Base-by-base conservation (phyloP, 2,113 vertebrate genomes). In the Tyrannus savana region DNA sequence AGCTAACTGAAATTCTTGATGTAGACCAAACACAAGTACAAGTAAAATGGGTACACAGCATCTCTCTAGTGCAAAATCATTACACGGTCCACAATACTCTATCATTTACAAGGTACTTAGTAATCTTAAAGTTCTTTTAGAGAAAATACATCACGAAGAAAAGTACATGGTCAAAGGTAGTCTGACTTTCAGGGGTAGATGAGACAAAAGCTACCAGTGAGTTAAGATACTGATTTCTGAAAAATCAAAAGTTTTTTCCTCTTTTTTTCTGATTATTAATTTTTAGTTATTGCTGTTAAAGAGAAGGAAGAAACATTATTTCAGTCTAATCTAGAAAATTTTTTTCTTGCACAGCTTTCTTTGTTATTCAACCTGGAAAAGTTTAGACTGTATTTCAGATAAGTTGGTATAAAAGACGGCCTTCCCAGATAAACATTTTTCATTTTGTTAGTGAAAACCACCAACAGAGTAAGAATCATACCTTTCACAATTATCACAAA, bases 1-100 rank as follows among this genome's bases (percentile, higher is more conserved):
- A 96, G 53, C 37, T 90, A 93, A 96, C 74, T 92, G 49, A 75
- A 93, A 96, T 93, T 89, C 42, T 76, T 96, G 67, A 85, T 21
- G 11, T n/a, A 92, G 60, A 92, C 71, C 58, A 87, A 97, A 93
- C 85, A 88, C 59, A 89, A 64, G 27, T 22, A 52, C 49, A 92
- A 59, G 24, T 50, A 64, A 74, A 81, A 73, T 5, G 75, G 19
- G 24, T n/a, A 58, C 13, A 39, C 28, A 82, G 28, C 19, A 52
- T 59, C 67, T 37, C 28, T n/a, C 42, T 35, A 14, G 7, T 14
- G 8, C n/a, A 89, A 89, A 87, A 84, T 3, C n/a, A 58, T 21
- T 68, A 53, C 8, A 59, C 10, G 88, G 60, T 78, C 89, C 86
- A 72, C 9, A 84, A 28, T 59, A 53, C 7, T 46, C 46, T 50